Conservation (phyloP, 2,888 invertebrate species). For the Sericinus montela region DNA sequence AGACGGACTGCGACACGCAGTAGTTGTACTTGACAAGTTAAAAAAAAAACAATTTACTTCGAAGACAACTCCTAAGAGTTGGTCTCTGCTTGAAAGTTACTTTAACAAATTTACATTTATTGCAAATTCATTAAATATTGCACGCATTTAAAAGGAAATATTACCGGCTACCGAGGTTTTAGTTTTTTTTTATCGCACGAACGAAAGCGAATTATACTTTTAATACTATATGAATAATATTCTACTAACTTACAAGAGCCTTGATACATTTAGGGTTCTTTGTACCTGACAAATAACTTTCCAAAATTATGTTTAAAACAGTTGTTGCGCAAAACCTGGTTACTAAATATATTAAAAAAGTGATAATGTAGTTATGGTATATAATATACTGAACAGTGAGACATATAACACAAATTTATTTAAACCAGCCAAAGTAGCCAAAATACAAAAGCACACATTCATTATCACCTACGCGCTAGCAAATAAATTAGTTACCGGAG, state of each 20-base stretch:
- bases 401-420: not conserved
- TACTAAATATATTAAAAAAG: too few species aligned
- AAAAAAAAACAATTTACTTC: constrained; percentile 15
- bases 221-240: not conserved
- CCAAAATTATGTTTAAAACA: not conserved
- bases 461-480: constrained; percentile 12
- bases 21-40: constrained; percentile 34
- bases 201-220: too few species aligned
- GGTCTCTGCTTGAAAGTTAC: constrained; percentile 6
- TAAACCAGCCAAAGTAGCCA: not conserved
- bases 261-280: constrained; percentile 8
- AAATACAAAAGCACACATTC: constrained; percentile 8
- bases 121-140: constrained; percentile 12
- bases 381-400: too few species aligned
- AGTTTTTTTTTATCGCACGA: not conserved
- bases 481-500: constrained; percentile 8
- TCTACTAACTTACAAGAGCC: constrained; percentile 8
- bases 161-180: not conserved
- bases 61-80: constrained; percentile 4
- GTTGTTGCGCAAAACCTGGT: not conserved
- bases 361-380: too few species aligned
- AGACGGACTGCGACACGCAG: constrained; percentile 22
- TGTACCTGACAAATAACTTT: constrained; percentile 3
- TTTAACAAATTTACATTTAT: constrained; percentile 14
- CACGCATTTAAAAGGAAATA: constrained; percentile 12